phyloP scores from a whole-genome alignment of 2,888 invertebrate genomes.

The Ligdia adustata region DNA sequence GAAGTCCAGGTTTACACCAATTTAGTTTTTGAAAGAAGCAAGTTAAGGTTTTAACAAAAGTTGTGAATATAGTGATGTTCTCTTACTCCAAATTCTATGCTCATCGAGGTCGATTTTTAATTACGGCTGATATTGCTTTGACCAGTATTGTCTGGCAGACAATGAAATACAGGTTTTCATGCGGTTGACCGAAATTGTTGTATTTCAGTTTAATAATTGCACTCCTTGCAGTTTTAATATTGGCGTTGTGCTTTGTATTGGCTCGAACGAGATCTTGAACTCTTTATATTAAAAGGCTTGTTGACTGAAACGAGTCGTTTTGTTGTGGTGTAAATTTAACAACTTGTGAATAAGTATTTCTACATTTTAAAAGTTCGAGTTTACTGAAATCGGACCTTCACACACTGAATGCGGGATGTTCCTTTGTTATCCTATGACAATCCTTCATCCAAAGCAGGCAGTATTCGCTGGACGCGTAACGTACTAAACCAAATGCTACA shows the following conservation, averaged over 20 bases:
- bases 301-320: not conserved
- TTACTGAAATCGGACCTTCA: too few relatives aligned
- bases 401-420: too few relatives aligned
- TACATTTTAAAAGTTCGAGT: too few relatives aligned
- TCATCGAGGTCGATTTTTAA: constrained; percentile 57
- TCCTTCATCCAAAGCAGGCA: too few relatives aligned
- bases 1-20: too few relatives aligned
- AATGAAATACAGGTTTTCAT: constrained; percentile 44
- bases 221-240: constrained; percentile 12
- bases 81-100: not conserved
- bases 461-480: too few relatives aligned
- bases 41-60: too few relatives aligned
- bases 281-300: constrained; percentile 7
- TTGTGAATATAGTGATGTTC: not conserved
- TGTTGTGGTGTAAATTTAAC: too few relatives aligned
- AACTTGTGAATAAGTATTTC: too few relatives aligned
- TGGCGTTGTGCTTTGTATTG: constrained; percentile 9
- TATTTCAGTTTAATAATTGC: constrained; percentile 20
- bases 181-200: constrained; percentile 12
- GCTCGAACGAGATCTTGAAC: constrained; percentile 4
- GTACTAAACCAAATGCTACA: too few relatives aligned
- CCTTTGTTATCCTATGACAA: too few relatives aligned
- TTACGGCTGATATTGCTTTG: constrained; percentile 58
- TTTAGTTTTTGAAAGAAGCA: too few relatives aligned
- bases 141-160: constrained; percentile 48